Evolutionary conservation across 1,140 invertebrate species (phyloP).

Genomic region (Campodea augens): DNA sequence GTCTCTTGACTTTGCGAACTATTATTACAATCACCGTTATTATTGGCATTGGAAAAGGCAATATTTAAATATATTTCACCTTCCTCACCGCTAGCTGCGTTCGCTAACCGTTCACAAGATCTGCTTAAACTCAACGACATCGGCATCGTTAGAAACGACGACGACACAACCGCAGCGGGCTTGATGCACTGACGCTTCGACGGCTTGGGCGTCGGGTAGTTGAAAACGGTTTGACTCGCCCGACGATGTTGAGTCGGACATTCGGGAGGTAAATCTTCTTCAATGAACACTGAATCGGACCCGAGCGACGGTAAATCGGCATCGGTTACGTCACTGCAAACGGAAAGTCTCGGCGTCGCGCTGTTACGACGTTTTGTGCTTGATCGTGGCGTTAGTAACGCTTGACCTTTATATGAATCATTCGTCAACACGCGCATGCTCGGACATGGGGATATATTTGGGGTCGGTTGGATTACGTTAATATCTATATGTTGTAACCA

Average conservation of each 20-base stretch:
- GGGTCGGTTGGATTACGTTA: slow-evolving; percentile 51
- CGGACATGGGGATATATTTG: slow-evolving; percentile 54
- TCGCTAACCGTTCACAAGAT: background rate
- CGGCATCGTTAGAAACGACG: too few relatives aligned
- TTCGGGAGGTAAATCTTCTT: slow-evolving; percentile 25
- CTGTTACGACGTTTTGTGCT: background rate
- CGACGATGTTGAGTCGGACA: too few relatives aligned
- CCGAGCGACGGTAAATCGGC: slow-evolving; percentile 30
- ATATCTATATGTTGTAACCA: slow-evolving; percentile 33
- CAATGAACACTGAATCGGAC: slow-evolving; percentile 49
- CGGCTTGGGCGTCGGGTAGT: too few relatives aligned
- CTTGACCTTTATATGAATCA: slow-evolving; percentile 13
- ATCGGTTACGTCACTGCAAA: background rate
- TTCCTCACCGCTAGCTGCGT: too few relatives aligned
- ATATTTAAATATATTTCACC: too few relatives aligned
- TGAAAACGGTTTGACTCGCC: too few relatives aligned
- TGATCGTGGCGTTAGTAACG: background rate
- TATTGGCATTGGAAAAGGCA: too few relatives aligned
- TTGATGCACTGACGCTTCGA: too few relatives aligned
- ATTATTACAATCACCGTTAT: too few relatives aligned
- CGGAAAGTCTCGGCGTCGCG: background rate
- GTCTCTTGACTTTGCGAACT: too few relatives aligned
- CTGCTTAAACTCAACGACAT: too few relatives aligned
- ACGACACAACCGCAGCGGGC: too few relatives aligned
- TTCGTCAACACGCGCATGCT: slow-evolving; percentile 38